Conservation (phyloP, 2,797 vertebrate species). For the Ceryle rudis region DNA sequence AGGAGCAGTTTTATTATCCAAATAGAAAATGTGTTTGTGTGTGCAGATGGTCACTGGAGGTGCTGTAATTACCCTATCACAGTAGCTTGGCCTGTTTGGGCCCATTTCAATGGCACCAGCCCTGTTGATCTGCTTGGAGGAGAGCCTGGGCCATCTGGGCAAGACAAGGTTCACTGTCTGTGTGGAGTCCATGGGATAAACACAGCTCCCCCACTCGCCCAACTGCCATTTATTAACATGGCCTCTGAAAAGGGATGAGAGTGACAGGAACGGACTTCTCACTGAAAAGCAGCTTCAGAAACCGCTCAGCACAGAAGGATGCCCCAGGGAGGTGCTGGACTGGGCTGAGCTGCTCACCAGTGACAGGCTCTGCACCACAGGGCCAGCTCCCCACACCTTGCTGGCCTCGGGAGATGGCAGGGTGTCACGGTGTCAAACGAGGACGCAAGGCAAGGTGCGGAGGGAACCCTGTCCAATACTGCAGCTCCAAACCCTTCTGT, state of each 20-base stretch:
- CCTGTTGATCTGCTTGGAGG: conserved; percentile 7
- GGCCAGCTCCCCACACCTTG: background rate
- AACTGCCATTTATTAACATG: background rate
- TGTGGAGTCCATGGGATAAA: background rate
- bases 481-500: accelerated
- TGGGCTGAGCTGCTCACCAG: accelerated
- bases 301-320: background rate
- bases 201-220: background rate
- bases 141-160: background rate
- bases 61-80: conserved; percentile 17
- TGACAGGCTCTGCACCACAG: accelerated
- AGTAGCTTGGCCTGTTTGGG: background rate
- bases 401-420: accelerated
- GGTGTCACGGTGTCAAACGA: too few relatives aligned
- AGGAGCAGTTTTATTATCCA: conserved; percentile 36
- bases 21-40: conserved; percentile 29
- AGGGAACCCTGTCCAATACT: background rate
- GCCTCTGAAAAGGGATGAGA: background rate
- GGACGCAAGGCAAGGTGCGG: accelerated
- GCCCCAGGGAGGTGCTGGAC: background rate
- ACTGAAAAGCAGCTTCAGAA: background rate
- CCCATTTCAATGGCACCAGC: conserved; percentile 33
- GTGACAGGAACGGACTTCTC: background rate
- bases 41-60: conserved; percentile 68
- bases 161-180: background rate